phyloP scores from a whole-genome alignment of 2,888 invertebrate genomes.

The Cataglyphis cursor region DNA sequence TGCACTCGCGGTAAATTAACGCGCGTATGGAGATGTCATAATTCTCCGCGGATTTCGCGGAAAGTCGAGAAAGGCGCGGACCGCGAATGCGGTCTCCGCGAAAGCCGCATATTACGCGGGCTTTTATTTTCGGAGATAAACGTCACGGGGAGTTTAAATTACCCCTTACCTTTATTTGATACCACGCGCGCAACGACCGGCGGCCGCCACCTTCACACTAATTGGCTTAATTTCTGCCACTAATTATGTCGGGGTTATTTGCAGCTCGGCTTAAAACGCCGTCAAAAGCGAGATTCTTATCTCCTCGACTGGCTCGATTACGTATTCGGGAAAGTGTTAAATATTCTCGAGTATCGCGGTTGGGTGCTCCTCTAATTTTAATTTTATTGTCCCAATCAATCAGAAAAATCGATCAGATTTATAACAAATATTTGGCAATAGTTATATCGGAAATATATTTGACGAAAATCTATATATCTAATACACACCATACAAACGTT shows the following conservation, averaged over 20 bases:
- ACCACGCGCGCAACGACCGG: constrained; percentile 43
- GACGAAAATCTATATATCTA: not conserved
- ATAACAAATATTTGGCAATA: not conserved
- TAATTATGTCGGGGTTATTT: constrained; percentile 71
- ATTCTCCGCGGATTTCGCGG: constrained; percentile 27
- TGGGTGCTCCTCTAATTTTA: not conserved
- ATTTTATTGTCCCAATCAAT: not conserved
- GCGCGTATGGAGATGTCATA: not conserved
- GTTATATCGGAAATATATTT: not conserved
- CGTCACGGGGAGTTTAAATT: constrained; percentile 65
- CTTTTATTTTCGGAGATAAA: constrained; percentile 61
- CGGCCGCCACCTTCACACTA: constrained; percentile 63
- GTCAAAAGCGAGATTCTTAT: constrained; percentile 52
- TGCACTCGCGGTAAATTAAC: constrained; percentile 16
- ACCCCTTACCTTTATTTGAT: constrained; percentile 64
- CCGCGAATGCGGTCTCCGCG: not conserved
- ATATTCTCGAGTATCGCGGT: constrained; percentile 19
- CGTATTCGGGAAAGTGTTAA: constrained; percentile 38
- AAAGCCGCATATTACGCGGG: constrained; percentile 15
- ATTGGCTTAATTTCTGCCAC: constrained; percentile 73
- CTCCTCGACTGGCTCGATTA: constrained; percentile 39
- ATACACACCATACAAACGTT: too few species aligned
- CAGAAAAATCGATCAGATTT: not conserved
- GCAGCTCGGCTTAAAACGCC: constrained; percentile 62
- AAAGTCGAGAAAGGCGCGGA: constrained; percentile 15